Evolutionary conservation across 2,113 vertebrate species (phyloP).

Genomic region (Hydrolagus affinis): DNA sequence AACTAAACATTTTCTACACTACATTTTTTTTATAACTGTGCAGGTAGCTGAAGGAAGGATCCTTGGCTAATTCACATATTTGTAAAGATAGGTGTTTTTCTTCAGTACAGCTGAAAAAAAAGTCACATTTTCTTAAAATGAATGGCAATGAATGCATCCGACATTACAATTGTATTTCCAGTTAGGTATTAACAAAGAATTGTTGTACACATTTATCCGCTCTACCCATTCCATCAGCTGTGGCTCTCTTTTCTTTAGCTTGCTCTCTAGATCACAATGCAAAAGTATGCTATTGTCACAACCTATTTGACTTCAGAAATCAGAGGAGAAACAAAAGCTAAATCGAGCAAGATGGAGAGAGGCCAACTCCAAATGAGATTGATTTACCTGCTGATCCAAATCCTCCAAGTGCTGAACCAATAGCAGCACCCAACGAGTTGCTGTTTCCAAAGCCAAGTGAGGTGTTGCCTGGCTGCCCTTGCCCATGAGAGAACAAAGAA

Average conservation of each 20-base stretch:
- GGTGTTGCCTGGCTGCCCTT: slow-evolving; percentile 69
- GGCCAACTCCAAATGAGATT: not conserved
- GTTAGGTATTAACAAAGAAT: not conserved
- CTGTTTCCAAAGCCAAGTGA: slow-evolving; percentile 86
- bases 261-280: not conserved
- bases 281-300: not conserved
- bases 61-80: no score
- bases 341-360: no score
- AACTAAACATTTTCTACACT: no score
- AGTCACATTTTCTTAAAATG: no score
- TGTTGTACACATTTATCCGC: not conserved
- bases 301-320: not conserved
- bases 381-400: slow-evolving; percentile 82
- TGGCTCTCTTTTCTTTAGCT: not conserved
- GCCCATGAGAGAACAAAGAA: slow-evolving; percentile 88
- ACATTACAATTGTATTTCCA: slow-evolving; percentile 1
- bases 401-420: slow-evolving; percentile 86
- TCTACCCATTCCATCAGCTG: not conserved
- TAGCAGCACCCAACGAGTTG: slow-evolving; percentile 78
- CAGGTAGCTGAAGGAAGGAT: no score
- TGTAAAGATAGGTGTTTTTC: no score
- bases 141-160: not conserved
- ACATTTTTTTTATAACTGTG: no score
- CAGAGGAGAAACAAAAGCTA: no score
- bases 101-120: no score